phyloP scores from a whole-genome alignment of 35 echinoderm and acorn worm genomes.

The Lytechinus variegatus region DNA sequence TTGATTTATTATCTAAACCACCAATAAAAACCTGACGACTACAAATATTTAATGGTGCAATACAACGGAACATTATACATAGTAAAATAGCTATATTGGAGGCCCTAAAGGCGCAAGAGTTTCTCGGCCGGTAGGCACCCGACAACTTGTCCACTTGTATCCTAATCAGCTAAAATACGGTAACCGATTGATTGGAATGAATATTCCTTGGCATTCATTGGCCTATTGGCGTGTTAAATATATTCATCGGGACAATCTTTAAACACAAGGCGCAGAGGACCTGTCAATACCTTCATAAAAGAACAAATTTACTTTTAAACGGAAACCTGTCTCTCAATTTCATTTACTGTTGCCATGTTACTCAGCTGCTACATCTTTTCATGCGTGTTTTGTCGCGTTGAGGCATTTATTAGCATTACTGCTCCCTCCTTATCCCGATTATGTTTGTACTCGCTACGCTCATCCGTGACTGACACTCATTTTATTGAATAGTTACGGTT shows the following conservation, averaged over 20 bases:
- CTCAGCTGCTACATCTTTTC: background rate
- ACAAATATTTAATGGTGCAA: too few relatives aligned
- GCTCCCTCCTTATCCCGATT: conserved; percentile 16
- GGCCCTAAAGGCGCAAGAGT: too few relatives aligned
- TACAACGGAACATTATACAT: too few relatives aligned
- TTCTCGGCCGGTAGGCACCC: too few relatives aligned
- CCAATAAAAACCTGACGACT: too few relatives aligned
- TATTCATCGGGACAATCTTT: background rate
- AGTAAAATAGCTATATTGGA: too few relatives aligned
- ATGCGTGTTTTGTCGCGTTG: background rate
- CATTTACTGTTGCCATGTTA: background rate
- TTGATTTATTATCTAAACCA: too few relatives aligned
- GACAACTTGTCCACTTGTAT: too few relatives aligned
- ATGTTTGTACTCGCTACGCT: conserved; percentile 10
- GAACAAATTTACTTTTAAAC: background rate
- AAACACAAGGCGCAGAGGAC: background rate
- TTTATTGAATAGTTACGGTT: conserved; percentile 14
- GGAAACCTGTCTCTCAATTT: background rate
- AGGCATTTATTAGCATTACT: conserved; percentile 5
- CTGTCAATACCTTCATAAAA: background rate
- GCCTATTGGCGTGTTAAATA: background rate
- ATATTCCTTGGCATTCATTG: background rate
- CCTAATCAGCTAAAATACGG: background rate
- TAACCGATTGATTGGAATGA: background rate
- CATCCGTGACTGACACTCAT: background rate